Percentiles rank a stretch among this genome's conserved stretches.
Evolutionary conservation across 2,888 invertebrate genomes (phyloP).

Genomic region (Pachymerium ferrugineum): DNA sequence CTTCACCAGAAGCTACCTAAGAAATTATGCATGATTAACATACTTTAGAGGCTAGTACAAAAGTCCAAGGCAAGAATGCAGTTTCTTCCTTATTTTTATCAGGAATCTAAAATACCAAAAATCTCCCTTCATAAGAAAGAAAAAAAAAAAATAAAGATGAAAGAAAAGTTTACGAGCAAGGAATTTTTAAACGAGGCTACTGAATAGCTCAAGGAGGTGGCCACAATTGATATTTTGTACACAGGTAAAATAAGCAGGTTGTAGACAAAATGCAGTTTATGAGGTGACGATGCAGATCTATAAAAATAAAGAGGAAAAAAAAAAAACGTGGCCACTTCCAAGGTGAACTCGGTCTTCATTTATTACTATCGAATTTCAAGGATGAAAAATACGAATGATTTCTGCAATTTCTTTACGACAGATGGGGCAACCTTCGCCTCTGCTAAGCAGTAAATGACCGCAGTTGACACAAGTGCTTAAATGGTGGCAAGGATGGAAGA

Average conservation of each 20-base stretch:
- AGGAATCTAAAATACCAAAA: neutral
- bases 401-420: slow-evolving; percentile 49
- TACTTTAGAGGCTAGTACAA: neutral
- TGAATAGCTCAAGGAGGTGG: neutral
- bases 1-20: neutral
- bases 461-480: slow-evolving; percentile 50
- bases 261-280: neutral
- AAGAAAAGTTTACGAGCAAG: neutral
- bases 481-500: slow-evolving; percentile 51
- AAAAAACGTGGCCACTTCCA: neutral
- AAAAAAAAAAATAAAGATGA: neutral
- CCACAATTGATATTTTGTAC: neutral
- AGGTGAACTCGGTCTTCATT: neutral
- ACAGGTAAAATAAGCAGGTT: neutral
- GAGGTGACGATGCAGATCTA: neutral
- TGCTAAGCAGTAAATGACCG: slow-evolving; percentile 47
- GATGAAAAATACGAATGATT: slow-evolving; percentile 48
- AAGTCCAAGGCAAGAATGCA: neutral
- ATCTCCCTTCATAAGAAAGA: neutral
- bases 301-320: no score
- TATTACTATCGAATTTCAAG: slow-evolving; percentile 38
- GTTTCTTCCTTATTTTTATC: neutral
- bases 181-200: neutral
- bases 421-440: slow-evolving; percentile 50
- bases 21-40: neutral